Evolutionary conservation across 2,888 invertebrate genomes (phyloP).

Genomic region (Loripinus fragilis): DNA sequence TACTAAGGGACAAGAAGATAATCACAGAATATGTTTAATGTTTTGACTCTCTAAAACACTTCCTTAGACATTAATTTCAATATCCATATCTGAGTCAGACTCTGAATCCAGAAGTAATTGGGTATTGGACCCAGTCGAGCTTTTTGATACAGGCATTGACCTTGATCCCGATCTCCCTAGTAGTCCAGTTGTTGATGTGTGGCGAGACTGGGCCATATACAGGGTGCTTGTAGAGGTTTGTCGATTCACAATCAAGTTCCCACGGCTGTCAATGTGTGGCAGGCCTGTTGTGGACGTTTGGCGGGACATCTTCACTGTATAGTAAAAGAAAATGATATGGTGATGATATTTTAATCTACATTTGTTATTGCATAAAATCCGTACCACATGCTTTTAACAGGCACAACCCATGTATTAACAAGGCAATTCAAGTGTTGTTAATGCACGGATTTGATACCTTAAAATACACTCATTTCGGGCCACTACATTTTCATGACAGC

Average conservation of each 20-base stretch:
- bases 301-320: conserved; percentile 36
- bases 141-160: background rate
- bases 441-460: too few species aligned
- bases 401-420: too few species aligned
- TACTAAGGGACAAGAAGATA: too few species aligned
- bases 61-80: background rate
- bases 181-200: conserved; percentile 40
- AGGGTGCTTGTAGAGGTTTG: conserved; percentile 6
- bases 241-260: background rate
- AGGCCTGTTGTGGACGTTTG: conserved; percentile 51
- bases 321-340: too few species aligned
- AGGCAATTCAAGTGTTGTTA: too few species aligned
- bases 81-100: conserved; percentile 9
- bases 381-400: too few species aligned
- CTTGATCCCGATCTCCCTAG: background rate
- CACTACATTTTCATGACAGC: too few species aligned
- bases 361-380: too few species aligned
- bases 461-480: too few species aligned
- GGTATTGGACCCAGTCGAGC: background rate
- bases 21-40: too few species aligned
- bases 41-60: too few species aligned
- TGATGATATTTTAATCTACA: too few species aligned
- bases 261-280: background rate
- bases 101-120: background rate
- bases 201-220: conserved; percentile 14